Conservation (phyloP, 2,113 vertebrate species). For the Oxyruncus cristatus region DNA sequence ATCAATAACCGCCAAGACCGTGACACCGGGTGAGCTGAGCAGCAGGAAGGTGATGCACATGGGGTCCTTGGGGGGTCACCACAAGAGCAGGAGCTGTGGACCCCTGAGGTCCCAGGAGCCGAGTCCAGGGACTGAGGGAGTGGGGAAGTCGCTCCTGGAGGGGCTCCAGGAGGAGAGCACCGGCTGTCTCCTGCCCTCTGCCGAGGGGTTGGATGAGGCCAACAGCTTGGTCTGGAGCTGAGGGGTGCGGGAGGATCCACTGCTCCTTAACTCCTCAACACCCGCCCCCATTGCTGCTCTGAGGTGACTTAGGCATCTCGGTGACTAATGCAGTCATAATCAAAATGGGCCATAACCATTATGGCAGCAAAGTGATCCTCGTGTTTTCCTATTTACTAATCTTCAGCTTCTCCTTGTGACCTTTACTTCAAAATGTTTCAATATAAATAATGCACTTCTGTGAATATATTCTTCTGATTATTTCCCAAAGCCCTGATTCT, state of each 20-base stretch:
- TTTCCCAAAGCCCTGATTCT: slow-evolving; percentile 70
- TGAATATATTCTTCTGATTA: slow-evolving; percentile 74
- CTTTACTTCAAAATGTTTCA: slow-evolving; percentile 71
- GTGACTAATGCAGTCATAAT: slow-evolving; percentile 10
- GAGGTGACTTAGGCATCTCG: neutral
- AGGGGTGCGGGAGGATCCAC: neutral
- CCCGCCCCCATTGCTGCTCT: neutral
- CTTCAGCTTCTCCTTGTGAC: slow-evolving; percentile 65
- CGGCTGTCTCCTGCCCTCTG: neutral
- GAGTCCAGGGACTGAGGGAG: neutral
- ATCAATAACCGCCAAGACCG: fast-evolving
- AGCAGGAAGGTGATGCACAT: fast-evolving
- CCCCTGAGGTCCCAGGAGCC: fast-evolving
- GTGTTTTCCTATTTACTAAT: slow-evolving; percentile 56
- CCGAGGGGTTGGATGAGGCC: neutral
- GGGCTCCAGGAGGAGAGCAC: neutral
- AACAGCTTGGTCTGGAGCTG: fast-evolving
- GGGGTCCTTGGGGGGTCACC: fast-evolving
- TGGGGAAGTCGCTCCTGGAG: fast-evolving
- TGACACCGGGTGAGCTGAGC: fast-evolving
- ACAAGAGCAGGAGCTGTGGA: fast-evolving
- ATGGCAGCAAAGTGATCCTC: neutral
- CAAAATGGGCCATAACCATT: neutral
- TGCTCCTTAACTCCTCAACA: neutral
- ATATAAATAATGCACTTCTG: slow-evolving; percentile 75